Base-by-base conservation (phyloP, 92 coral and sea anemone species). In the Paragorgia papillata region DNA sequence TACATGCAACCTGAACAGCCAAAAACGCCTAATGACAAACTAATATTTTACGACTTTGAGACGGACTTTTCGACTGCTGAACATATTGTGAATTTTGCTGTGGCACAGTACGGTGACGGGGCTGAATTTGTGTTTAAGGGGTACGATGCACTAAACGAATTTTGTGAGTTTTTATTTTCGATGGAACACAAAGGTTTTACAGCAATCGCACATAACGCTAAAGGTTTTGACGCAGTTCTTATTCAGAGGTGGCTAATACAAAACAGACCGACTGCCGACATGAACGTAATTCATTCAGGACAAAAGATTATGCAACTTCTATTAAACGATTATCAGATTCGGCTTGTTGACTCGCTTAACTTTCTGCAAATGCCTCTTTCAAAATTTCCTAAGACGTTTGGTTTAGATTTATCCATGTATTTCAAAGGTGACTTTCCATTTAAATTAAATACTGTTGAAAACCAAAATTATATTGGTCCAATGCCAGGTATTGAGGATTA, bases 181-280 rank as follows among this genome's bases (percentile, higher is more conserved):
- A 57, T 22, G 62, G 1, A 57, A 57, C 62, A 57, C 8, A 57
- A 57, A 2, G 62, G 62, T 34, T 57, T n/a, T 57, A n/a, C 5
- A 2, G 26, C 30, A 22, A 1, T 57, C 7, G 62, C 27, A 22
- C 62, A 57, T 57, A 57, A 57, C 15, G 62, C 30, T 9, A 57
- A 57, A 57, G 62, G 30, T 3, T 57, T 57, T 57, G 62, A 57
- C 1, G 62, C 62, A 2, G 30, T 57, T 34, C 29, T 57, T 13
- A 57, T 57, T 57, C 62, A 57, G 46, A 75, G 69, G 58, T 59
- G 82, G 82, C 22, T 78, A 8, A 46, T 78, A 28, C 18, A 62
- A 63, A 62, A 63, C 48, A 61, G 82, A 18, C 82, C 82, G 5
- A 76, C 82, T 4, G 73, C 60, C 14, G 61, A 76, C 69, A 60